Conservation (phyloP, 2,113 vertebrate genomes). For the Ctenomys sociabilis region DNA sequence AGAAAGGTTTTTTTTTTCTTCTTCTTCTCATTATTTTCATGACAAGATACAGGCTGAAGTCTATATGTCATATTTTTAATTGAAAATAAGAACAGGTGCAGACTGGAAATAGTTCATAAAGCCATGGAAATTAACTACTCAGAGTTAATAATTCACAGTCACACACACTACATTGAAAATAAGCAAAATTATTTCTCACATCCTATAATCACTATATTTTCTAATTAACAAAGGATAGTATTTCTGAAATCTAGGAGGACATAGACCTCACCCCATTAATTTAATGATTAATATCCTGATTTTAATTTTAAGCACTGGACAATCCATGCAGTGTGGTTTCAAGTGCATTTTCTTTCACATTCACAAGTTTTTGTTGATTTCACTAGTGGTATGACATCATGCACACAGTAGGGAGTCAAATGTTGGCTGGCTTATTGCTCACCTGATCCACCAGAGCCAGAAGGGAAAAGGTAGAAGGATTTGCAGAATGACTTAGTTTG, state of each 20-base stretch:
- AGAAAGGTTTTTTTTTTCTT: not conserved
- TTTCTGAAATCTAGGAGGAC: slow-evolving; percentile 60
- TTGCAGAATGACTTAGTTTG: not conserved
- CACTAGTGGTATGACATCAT: too few relatives aligned
- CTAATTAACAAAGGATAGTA: slow-evolving; percentile 47
- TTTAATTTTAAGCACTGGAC: slow-evolving; percentile 37
- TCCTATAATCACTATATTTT: slow-evolving; percentile 3
- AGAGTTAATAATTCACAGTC: slow-evolving; percentile 55
- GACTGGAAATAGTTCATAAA: slow-evolving; percentile 46
- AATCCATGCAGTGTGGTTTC: not conserved
- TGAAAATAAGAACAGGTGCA: slow-evolving; percentile 50
- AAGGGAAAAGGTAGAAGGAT: not conserved
- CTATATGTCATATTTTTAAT: slow-evolving; percentile 18
- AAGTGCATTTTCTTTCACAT: not conserved
- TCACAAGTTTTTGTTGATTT: not conserved
- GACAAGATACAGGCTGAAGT: slow-evolving; percentile 6
- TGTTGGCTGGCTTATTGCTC: not conserved
- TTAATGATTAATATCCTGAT: slow-evolving; percentile 43
- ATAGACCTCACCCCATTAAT: slow-evolving; percentile 18
- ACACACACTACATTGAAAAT: not conserved
- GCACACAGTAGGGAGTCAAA: not conserved
- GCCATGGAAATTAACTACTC: slow-evolving; percentile 45
- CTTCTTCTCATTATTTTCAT: not conserved
- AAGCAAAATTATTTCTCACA: not conserved
- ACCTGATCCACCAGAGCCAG: not conserved